These are phyloP conservation scores for Trachelus stipa DNA, from an alignment of 2,888 invertebrate genomes.

Conservation along the genomic window DNA sequence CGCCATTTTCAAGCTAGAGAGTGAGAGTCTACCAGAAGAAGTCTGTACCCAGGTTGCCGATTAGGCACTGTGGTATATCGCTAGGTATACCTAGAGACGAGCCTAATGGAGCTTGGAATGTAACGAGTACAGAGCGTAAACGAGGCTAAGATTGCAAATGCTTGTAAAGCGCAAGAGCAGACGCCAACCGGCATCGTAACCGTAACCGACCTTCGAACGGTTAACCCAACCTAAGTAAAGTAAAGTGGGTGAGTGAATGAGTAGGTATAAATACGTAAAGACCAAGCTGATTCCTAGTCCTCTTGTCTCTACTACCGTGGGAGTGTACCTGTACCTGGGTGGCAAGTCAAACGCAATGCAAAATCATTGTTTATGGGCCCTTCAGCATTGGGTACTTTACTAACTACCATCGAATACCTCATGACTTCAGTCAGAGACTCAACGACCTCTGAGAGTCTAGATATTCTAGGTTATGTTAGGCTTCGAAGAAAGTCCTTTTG, in stretches of 20 bases:
- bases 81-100: constrained; percentile 30
- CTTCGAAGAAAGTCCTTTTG: neutral
- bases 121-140: constrained; percentile 49
- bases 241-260: constrained; percentile 40
- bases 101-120: constrained; percentile 58
- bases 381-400: constrained; percentile 53
- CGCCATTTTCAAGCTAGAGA: neutral
- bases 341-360: constrained; percentile 43
- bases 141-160: constrained; percentile 42
- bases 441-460: neutral
- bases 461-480: neutral
- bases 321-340: constrained; percentile 31
- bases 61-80: neutral
- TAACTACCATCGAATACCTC: constrained; percentile 49
- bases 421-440: neutral
- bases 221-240: constrained; percentile 31
- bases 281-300: constrained; percentile 2
- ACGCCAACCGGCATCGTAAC: neutral
- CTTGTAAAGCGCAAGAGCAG: neutral
- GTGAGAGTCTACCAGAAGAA: neutral
- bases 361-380: constrained; percentile 61
- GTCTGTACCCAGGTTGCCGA: neutral
- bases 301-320: constrained; percentile 19
- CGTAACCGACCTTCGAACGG: neutral
- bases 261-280: constrained; percentile 31